Evolutionary conservation across 2,113 vertebrate genomes (phyloP).

Genomic region (Misgurnus mizolepis): DNA sequence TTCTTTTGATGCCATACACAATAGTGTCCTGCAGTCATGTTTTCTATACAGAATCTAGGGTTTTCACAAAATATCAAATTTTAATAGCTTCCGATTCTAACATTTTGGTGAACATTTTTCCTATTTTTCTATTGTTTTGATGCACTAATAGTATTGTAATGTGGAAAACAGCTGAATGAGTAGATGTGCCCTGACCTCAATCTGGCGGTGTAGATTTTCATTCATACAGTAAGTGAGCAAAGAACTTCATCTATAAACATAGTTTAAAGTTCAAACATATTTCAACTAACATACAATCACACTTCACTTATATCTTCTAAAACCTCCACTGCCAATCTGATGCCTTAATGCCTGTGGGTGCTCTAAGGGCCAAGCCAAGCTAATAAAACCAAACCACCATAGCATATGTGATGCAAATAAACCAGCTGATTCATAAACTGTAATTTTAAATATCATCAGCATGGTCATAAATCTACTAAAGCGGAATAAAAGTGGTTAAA

Average conservation of each 20-base stretch:
- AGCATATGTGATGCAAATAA: conserved; percentile 43
- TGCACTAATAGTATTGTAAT: not conserved
- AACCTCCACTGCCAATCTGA: not conserved
- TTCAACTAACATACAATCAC: not conserved
- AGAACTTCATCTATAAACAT: not conserved
- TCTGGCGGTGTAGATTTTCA: not conserved
- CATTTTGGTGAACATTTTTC: too few species aligned
- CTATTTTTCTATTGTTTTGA: not conserved
- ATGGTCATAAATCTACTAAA: conserved; percentile 25
- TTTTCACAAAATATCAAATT: too few species aligned
- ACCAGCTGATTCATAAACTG: conserved; percentile 32
- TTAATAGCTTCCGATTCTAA: too few species aligned
- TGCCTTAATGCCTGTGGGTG: not conserved
- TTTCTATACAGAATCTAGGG: too few species aligned
- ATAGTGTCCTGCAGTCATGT: too few species aligned
- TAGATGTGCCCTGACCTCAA: too few species aligned
- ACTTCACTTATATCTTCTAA: conserved; percentile 21
- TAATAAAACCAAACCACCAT: conserved; percentile 18
- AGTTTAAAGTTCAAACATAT: not conserved
- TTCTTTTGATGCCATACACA: too few species aligned
- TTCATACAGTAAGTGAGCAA: not conserved
- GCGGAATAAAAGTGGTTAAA: not conserved
- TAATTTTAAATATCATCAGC: conserved; percentile 15
- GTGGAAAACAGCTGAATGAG: not conserved
- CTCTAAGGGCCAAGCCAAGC: not conserved